phyloP scores from a whole-genome alignment of 2,888 invertebrate species.

The Drosophila sordidula region DNA sequence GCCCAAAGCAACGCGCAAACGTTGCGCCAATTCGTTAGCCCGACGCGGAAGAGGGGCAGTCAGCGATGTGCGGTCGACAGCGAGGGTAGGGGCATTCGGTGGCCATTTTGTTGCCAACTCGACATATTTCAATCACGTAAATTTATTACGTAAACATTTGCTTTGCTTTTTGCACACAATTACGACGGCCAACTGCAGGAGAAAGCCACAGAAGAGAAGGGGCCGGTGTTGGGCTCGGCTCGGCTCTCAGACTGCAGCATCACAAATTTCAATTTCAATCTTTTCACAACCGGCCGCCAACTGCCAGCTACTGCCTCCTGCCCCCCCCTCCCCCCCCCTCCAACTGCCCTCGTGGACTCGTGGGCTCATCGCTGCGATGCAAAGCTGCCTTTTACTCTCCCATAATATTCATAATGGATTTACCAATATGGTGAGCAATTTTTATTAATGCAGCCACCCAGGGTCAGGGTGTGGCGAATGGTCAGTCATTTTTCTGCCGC shows the following conservation, averaged over 20 bases:
- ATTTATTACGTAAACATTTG: slow-evolving; percentile 84
- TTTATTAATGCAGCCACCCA: slow-evolving; percentile 80
- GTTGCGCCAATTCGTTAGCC: slow-evolving; percentile 72
- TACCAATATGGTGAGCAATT: slow-evolving; percentile 83
- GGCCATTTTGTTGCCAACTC: slow-evolving; percentile 81
- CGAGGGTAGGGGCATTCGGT: slow-evolving; percentile 30
- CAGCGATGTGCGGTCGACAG: slow-evolving; percentile 1
- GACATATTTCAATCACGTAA: slow-evolving; percentile 84
- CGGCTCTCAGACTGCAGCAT: slow-evolving; percentile 35
- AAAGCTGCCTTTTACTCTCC: slow-evolving; percentile 63
- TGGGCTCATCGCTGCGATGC: slow-evolving; percentile 39
- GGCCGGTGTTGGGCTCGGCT: background rate
- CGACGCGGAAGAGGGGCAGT: slow-evolving; percentile 19
- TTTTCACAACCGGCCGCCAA: slow-evolving; percentile 51
- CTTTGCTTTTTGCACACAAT: slow-evolving; percentile 82
- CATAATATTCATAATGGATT: slow-evolving; percentile 84
- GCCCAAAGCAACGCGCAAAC: slow-evolving; percentile 35
- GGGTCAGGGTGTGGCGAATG: slow-evolving; percentile 31
- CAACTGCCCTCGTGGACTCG: background rate
- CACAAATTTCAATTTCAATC: slow-evolving; percentile 81
- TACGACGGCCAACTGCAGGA: slow-evolving; percentile 62
- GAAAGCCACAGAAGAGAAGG: slow-evolving; percentile 12
- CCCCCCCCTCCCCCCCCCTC: background rate
- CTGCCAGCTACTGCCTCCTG: background rate
- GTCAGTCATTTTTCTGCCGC: slow-evolving; percentile 55